Percentiles rank a stretch among this genome's conserved stretches.
These are phyloP conservation scores for Drosophila athabasca DNA, from an alignment of 1,140 invertebrate genomes.

Conservation along the genomic window DNA sequence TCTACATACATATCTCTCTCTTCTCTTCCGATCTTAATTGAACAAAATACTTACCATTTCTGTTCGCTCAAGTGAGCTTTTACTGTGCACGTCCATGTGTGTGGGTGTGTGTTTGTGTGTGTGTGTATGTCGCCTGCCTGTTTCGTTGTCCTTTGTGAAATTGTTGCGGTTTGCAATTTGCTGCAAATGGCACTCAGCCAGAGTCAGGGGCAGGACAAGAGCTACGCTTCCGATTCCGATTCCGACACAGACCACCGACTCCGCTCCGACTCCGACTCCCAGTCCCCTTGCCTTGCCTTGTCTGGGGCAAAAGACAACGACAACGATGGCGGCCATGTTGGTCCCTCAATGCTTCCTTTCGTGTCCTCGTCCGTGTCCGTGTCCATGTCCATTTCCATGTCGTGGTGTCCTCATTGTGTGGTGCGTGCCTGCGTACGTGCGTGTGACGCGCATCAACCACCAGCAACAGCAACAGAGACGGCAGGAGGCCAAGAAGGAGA, in stretches of 20 bases:
- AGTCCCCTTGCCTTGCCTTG: neutral
- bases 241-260: too few species aligned
- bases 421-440: slow-evolving; percentile 51
- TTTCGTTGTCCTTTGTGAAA: slow-evolving; percentile 74
- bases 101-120: slow-evolving; percentile 14
- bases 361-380: slow-evolving; percentile 35
- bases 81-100: neutral
- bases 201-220: slow-evolving; percentile 23
- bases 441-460: slow-evolving; percentile 71
- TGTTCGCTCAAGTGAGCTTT: too few species aligned
- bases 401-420: neutral
- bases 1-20: too few species aligned
- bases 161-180: slow-evolving; percentile 83
- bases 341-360: slow-evolving; percentile 24
- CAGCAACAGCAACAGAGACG: slow-evolving; percentile 15
- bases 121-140: slow-evolving; percentile 30
- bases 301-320: slow-evolving; percentile 5
- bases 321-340: slow-evolving; percentile 48
- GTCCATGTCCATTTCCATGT: slow-evolving; percentile 6
- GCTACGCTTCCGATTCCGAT: slow-evolving; percentile 12
- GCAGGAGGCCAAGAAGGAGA: neutral
- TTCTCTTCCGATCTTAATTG: too few species aligned
- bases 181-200: slow-evolving; percentile 78
- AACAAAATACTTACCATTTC: too few species aligned
- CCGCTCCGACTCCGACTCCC: too few species aligned